Conservation (phyloP, 2,888 invertebrate species). For the Psylliodes chrysocephalus region DNA sequence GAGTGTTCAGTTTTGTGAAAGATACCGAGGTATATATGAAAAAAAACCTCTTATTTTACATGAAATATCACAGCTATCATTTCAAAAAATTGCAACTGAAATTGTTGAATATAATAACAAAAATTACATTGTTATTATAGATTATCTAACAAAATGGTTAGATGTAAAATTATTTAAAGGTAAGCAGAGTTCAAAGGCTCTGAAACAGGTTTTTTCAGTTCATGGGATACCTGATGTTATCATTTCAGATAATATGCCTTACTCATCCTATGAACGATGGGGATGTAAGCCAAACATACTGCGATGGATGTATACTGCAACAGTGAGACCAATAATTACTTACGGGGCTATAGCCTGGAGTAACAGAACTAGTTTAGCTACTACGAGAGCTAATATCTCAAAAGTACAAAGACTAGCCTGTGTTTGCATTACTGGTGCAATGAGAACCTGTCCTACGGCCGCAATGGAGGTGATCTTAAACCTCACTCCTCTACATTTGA, state of each 20-base stretch:
- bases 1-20: constrained; percentile 29
- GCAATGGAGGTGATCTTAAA: no score
- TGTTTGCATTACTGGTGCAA: no score
- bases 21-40: constrained; percentile 24
- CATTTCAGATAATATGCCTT: constrained; percentile 41
- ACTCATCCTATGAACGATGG: no score
- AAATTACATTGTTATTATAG: constrained; percentile 20
- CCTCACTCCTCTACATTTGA: no score
- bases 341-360: no score
- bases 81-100: constrained; percentile 23
- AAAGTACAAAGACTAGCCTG: no score
- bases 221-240: constrained; percentile 35
- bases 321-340: no score
- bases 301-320: no score
- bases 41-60: constrained; percentile 31
- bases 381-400: no score
- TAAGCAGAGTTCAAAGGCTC: background rate
- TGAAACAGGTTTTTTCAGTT: constrained; percentile 11
- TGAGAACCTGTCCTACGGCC: no score
- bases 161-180: constrained; percentile 11
- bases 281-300: no score
- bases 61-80: constrained; percentile 22
- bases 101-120: constrained; percentile 20
- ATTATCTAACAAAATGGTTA: constrained; percentile 26
- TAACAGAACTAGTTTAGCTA: no score